These are phyloP conservation scores for Garrulus glandarius DNA, from an alignment of 2,797 vertebrate genomes.

Conservation along the genomic window DNA sequence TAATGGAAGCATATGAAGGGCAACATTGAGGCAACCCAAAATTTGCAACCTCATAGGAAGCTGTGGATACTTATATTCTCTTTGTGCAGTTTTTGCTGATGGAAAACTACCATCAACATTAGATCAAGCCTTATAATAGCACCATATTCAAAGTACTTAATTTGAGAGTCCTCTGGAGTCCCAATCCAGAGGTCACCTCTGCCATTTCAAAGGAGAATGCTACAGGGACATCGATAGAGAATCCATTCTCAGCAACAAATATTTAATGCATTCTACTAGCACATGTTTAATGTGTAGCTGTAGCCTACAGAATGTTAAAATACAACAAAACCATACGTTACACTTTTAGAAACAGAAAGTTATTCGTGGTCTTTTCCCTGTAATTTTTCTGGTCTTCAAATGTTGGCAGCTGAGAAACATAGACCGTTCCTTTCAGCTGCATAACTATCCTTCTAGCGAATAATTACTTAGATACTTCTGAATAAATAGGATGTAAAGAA, in stretches of 20 bases:
- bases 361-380: slow-evolving; percentile 3
- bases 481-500: slow-evolving; percentile 45
- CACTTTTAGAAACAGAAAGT: neutral
- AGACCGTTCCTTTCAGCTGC: neutral
- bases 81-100: neutral
- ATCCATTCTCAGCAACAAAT: slow-evolving; percentile 2
- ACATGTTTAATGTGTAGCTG: neutral
- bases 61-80: neutral
- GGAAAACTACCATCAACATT: neutral
- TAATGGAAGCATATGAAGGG: neutral
- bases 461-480: slow-evolving; percentile 37
- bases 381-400: slow-evolving; percentile 24
- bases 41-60: neutral
- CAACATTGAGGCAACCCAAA: neutral
- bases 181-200: slow-evolving; percentile 41
- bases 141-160: slow-evolving; percentile 32
- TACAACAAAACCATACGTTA: neutral
- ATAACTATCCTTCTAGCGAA: neutral
- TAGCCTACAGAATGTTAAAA: slow-evolving; percentile 35
- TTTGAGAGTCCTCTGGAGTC: slow-evolving; percentile 47
- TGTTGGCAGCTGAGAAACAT: neutral
- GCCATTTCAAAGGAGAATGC: slow-evolving; percentile 51
- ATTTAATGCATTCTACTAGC: neutral
- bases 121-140: slow-evolving; percentile 18
- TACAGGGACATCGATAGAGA: neutral